Percentiles rank a stretch among this genome's conserved stretches.
Conservation (phyloP, 2,113 vertebrate genomes). For the Poecilia latipinna region DNA sequence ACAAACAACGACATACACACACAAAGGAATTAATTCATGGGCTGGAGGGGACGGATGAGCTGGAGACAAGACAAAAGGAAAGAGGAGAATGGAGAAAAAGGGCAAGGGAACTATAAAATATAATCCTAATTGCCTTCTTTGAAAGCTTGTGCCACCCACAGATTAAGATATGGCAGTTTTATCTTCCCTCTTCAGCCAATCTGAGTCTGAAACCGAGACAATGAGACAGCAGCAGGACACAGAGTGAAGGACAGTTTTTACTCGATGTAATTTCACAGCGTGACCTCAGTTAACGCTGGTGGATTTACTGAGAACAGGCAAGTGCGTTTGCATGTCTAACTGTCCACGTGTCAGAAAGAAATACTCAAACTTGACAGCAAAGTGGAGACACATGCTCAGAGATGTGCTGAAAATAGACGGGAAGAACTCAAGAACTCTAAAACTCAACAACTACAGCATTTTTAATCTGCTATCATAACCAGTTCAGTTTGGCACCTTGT, state of each 20-base stretch:
- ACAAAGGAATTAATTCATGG: conserved; percentile 64
- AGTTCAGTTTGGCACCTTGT: too few species aligned
- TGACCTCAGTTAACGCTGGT: conserved; percentile 41
- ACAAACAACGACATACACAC: conserved; percentile 57
- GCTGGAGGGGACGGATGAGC: conserved; percentile 37
- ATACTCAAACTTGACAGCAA: conserved; percentile 21
- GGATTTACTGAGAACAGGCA: conserved; percentile 18
- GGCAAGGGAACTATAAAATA: conserved; percentile 58
- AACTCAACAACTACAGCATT: conserved; percentile 19
- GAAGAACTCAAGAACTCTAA: conserved; percentile 3
- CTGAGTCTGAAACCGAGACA: conserved; percentile 36
- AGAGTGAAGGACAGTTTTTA: conserved; percentile 35
- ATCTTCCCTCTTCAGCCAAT: conserved; percentile 66
- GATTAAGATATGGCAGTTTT: conserved; percentile 74
- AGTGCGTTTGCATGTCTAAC: conserved; percentile 14
- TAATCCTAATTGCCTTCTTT: conserved; percentile 71
- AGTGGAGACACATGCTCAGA: neutral
- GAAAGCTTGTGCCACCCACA: conserved; percentile 67
- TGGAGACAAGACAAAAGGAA: conserved; percentile 17
- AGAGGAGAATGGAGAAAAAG: conserved; percentile 27
- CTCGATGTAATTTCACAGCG: conserved; percentile 29
- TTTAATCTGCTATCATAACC: conserved; percentile 26
- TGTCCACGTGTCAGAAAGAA: conserved; percentile 18
- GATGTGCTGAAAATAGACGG: conserved; percentile 20
- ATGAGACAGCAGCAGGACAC: conserved; percentile 44